Conservation (phyloP, 2,797 vertebrate genomes). For the Labeo calbasu region DNA sequence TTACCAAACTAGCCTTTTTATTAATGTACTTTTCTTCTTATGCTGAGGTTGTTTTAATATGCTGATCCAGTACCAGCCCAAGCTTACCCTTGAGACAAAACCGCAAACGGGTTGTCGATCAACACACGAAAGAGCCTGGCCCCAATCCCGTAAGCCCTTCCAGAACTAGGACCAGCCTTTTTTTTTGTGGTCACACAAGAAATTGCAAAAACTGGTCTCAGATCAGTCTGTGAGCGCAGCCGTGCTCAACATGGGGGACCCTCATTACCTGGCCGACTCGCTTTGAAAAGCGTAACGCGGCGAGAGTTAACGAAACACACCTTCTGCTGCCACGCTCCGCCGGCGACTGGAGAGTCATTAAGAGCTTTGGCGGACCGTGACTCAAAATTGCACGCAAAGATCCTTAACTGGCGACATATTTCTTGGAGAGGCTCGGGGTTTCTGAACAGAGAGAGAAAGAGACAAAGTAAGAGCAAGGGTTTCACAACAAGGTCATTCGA, state of each 20-base stretch:
- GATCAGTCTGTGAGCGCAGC: slow-evolving; percentile 31
- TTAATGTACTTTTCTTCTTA: neutral
- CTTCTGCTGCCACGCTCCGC: slow-evolving; percentile 62
- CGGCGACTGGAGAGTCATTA: slow-evolving; percentile 70
- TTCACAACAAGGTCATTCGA: slow-evolving; percentile 38
- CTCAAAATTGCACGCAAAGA: slow-evolving; percentile 63
- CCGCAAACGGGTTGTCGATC: neutral
- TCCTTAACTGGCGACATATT: slow-evolving; percentile 46
- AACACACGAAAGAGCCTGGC: neutral
- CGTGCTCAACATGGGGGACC: neutral
- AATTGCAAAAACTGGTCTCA: slow-evolving; percentile 25
- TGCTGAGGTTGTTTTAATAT: neutral
- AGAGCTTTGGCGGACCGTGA: slow-evolving; percentile 68
- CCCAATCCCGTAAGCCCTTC: neutral
- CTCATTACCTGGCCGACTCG: slow-evolving; percentile 47
- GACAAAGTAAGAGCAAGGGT: slow-evolving; percentile 32
- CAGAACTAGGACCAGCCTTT: neutral
- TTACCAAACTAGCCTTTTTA: neutral
- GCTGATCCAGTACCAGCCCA: neutral
- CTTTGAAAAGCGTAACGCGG: slow-evolving; percentile 30
- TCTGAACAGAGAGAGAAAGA: slow-evolving; percentile 17
- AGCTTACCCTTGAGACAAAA: neutral
- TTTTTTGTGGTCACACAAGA: slow-evolving; percentile 25
- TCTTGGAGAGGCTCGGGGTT: slow-evolving; percentile 46
- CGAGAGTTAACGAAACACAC: slow-evolving; percentile 46